Evolutionary conservation across 2,888 invertebrate species (phyloP).

Genomic region (Tetranychus piercei): DNA sequence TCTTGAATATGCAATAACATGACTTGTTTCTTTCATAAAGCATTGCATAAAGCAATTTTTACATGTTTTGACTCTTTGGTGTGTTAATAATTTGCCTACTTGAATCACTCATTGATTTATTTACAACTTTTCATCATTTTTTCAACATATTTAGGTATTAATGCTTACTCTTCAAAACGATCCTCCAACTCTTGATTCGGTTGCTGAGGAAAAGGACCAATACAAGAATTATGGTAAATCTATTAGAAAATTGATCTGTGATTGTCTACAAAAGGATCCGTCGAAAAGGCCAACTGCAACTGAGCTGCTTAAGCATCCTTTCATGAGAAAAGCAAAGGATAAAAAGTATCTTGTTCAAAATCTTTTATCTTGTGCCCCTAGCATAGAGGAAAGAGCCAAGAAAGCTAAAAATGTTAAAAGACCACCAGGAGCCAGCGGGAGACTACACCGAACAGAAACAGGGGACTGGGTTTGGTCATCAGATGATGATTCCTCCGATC

Average conservation of each 20-base stretch:
- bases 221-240: slow-evolving; percentile 94
- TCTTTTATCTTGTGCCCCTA: slow-evolving; percentile 63
- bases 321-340: slow-evolving; percentile 93
- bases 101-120: not conserved
- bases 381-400: slow-evolving; percentile 70
- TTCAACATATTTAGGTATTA: slow-evolving; percentile 41
- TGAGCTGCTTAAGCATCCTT: slow-evolving; percentile 85
- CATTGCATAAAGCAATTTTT: too few relatives aligned
- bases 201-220: slow-evolving; percentile 87
- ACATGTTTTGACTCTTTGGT: not conserved
- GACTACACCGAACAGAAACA: slow-evolving; percentile 75
- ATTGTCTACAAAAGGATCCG: slow-evolving; percentile 89
- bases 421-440: slow-evolving; percentile 66
- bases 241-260: slow-evolving; percentile 85
- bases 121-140: not conserved
- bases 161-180: slow-evolving; percentile 97
- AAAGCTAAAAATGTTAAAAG: slow-evolving; percentile 60
- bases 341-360: slow-evolving; percentile 69
- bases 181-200: slow-evolving; percentile 84
- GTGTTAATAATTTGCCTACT: not conserved
- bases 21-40: too few relatives aligned
- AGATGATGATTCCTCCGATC: slow-evolving; percentile 49
- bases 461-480: slow-evolving; percentile 98
- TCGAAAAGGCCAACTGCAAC: slow-evolving; percentile 79
- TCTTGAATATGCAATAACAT: too few relatives aligned